Evolutionary conservation across 1,140 invertebrate genomes (phyloP).

Genomic region (Drosophila ohnishii): DNA sequence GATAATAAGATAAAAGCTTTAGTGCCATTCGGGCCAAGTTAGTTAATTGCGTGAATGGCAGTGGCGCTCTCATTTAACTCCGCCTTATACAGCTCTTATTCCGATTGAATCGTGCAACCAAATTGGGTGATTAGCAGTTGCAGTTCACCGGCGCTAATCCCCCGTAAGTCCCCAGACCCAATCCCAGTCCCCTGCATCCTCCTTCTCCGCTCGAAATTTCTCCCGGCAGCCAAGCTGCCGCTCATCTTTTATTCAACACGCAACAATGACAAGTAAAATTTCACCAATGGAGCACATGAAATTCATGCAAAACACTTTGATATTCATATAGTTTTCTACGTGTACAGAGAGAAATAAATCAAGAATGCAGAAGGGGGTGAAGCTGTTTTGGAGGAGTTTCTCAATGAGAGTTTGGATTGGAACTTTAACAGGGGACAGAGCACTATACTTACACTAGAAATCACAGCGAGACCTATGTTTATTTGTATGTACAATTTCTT

Average conservation of each 20-base stretch:
- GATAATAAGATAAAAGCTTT: constrained; percentile 78
- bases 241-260: constrained; percentile 55
- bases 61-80: constrained; percentile 32
- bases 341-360: constrained; percentile 15
- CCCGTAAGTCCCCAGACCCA: too few species aligned
- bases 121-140: constrained; percentile 45
- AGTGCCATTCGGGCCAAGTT: constrained; percentile 69
- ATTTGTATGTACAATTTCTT: neutral
- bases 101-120: constrained; percentile 46
- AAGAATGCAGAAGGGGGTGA: neutral
- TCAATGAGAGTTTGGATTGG: neutral
- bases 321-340: constrained; percentile 62
- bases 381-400: neutral
- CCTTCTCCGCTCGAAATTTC: neutral
- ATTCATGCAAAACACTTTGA: constrained; percentile 62
- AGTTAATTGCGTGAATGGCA: constrained; percentile 71
- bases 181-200: neutral
- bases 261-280: constrained; percentile 52
- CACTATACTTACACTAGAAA: neutral
- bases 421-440: neutral
- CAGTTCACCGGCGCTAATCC: constrained; percentile 22
- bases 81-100: constrained; percentile 31
- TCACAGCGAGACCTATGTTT: neutral
- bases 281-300: constrained; percentile 45
- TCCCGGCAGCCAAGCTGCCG: constrained; percentile 16